Conservation (phyloP, 2,797 vertebrate genomes). For the Otus scops region DNA sequence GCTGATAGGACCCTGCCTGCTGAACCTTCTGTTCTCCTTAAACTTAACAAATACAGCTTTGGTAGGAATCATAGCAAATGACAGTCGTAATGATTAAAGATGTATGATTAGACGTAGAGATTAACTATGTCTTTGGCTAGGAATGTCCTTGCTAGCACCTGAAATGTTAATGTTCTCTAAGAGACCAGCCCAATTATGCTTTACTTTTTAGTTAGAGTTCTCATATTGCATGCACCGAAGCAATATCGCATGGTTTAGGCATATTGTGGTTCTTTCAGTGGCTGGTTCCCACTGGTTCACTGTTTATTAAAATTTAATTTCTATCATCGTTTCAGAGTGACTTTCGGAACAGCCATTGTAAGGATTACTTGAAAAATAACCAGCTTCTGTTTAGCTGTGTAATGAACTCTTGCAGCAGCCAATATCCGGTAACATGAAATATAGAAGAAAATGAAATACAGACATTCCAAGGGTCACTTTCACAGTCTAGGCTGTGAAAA, state of each 20-base stretch:
- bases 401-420: neutral
- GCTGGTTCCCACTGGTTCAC: neutral
- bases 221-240: neutral
- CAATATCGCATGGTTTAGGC: neutral
- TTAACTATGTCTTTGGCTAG: neutral
- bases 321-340: neutral
- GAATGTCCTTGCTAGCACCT: neutral
- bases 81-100: neutral
- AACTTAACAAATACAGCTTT: neutral
- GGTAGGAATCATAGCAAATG: neutral
- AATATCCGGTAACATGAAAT: neutral
- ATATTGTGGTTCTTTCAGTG: neutral
- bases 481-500: neutral
- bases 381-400: neutral
- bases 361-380: neutral
- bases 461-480: neutral
- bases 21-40: neutral
- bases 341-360: neutral
- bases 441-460: neutral
- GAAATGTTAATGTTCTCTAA: neutral
- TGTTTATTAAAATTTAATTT: neutral
- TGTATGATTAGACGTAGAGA: too few species aligned
- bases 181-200: neutral
- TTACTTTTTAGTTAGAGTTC: neutral
- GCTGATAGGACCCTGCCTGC: accelerated